phyloP scores from a whole-genome alignment of 2,113 vertebrate genomes.

The Gambusia holbrooki region DNA sequence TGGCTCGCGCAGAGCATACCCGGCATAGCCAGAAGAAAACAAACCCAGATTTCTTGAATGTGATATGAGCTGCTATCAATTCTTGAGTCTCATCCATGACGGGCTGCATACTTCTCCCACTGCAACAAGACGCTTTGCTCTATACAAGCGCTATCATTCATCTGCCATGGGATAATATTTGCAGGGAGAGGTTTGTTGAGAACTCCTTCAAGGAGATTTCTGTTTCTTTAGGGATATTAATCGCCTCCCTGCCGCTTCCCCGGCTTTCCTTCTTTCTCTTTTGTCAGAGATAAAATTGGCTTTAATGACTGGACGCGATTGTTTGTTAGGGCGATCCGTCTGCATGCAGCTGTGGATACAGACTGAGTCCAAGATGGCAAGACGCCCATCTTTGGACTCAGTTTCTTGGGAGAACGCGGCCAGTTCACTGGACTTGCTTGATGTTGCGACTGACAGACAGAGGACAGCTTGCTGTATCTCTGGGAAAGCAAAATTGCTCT shows the following conservation, averaged over 20 bases:
- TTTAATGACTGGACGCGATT: constrained; percentile 78
- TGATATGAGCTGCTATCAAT: constrained; percentile 58
- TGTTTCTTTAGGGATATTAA: constrained; percentile 9
- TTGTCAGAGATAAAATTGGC: constrained; percentile 49
- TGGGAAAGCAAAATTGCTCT: constrained; percentile 44
- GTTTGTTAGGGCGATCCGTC: constrained; percentile 65
- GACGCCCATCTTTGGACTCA: constrained; percentile 48
- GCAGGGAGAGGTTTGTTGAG: constrained; percentile 3
- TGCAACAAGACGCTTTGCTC: constrained; percentile 9
- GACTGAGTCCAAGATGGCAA: constrained; percentile 39
- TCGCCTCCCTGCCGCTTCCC: neutral
- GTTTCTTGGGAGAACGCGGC: constrained; percentile 53
- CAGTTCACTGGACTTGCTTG: constrained; percentile 61
- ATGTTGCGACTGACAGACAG: constrained; percentile 69
- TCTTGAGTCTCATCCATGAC: constrained; percentile 43
- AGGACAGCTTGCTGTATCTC: constrained; percentile 66
- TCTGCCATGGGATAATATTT: neutral
- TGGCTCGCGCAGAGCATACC: constrained; percentile 51
- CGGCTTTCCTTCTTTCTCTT: constrained; percentile 26
- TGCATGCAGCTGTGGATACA: constrained; percentile 77
- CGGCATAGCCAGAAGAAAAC: constrained; percentile 43
- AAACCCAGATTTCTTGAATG: constrained; percentile 54
- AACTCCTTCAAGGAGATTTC: constrained; percentile 11
- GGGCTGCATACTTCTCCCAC: constrained; percentile 21
- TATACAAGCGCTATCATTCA: neutral